phyloP scores from a whole-genome alignment of 1,140 invertebrate genomes.

The Linepithema humile region DNA sequence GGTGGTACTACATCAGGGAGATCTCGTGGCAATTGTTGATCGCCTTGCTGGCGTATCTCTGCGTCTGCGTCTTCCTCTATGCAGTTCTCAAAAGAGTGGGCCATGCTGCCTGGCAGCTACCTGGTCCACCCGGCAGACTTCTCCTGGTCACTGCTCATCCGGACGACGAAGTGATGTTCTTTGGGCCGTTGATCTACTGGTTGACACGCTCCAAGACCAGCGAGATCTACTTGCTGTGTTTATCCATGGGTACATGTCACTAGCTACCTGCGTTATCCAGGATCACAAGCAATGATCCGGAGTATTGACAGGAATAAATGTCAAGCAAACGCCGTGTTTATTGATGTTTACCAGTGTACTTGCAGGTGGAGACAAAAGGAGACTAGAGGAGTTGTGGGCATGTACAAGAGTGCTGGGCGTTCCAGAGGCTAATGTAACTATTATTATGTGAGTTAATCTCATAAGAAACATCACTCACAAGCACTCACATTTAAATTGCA shows the following conservation, averaged over 20 bases:
- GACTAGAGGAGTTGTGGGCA: slow-evolving; percentile 91
- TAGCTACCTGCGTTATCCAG: not conserved
- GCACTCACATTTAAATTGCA: not conserved
- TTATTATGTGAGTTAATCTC: slow-evolving; percentile 83
- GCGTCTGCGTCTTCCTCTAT: slow-evolving; percentile 80
- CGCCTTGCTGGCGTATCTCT: slow-evolving; percentile 77
- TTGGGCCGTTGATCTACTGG: slow-evolving; percentile 94
- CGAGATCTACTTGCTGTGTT: slow-evolving; percentile 92
- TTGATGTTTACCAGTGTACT: slow-evolving; percentile 66
- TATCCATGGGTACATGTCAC: slow-evolving; percentile 90
- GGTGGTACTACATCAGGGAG: slow-evolving; percentile 81
- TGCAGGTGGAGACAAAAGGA: slow-evolving; percentile 88
- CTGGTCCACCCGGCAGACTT: slow-evolving; percentile 85
- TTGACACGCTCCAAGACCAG: slow-evolving; percentile 87
- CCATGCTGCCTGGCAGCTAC: slow-evolving; percentile 81
- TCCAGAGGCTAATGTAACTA: slow-evolving; percentile 89
- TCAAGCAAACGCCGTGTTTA: slow-evolving; percentile 25
- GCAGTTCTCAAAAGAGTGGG: slow-evolving; percentile 77
- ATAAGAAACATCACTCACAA: not conserved
- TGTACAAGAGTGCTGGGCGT: slow-evolving; percentile 93
- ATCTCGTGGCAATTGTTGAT: slow-evolving; percentile 81
- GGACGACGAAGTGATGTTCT: slow-evolving; percentile 99
- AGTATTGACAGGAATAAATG: not conserved
- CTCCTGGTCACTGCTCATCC: slow-evolving; percentile 96
- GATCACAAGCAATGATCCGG: not conserved